phyloP scores from a whole-genome alignment of 2,113 vertebrate species.

The Calonectris borealis region DNA sequence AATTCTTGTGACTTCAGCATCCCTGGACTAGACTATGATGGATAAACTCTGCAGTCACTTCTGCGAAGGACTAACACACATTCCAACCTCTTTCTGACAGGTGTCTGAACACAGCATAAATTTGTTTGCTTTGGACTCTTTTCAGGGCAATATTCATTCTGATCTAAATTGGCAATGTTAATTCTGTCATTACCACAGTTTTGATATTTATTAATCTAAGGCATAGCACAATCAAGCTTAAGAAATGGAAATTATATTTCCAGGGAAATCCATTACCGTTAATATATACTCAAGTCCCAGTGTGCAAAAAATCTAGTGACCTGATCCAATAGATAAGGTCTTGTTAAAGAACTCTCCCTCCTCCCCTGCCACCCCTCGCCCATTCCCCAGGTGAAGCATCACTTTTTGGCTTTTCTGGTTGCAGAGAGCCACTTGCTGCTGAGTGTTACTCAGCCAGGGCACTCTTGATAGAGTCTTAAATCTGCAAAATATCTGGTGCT shows the following conservation, averaged over 20 bases:
- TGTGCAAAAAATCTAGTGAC: not conserved
- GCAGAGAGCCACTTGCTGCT: not conserved
- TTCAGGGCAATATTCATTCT: not conserved
- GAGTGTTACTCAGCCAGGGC: not conserved
- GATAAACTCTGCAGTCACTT: slow-evolving; percentile 53
- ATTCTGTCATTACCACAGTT: not conserved
- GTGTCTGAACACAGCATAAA: slow-evolving; percentile 7
- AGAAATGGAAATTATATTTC: not conserved
- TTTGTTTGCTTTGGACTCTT: slow-evolving; percentile 28
- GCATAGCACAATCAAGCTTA: not conserved
- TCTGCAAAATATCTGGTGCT: not conserved
- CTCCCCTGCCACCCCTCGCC: not conserved
- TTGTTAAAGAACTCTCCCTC: not conserved
- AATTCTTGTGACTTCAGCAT: slow-evolving; percentile 28
- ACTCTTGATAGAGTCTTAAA: not conserved
- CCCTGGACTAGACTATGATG: slow-evolving; percentile 16
- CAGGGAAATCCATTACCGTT: not conserved
- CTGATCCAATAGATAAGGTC: not conserved
- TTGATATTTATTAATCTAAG: not conserved
- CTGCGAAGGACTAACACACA: not conserved
- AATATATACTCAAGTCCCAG: not conserved
- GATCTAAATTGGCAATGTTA: not conserved
- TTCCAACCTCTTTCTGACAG: slow-evolving; percentile 32
- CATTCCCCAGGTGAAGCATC: not conserved
- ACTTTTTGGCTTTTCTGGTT: not conserved